Evolutionary conservation across 2,888 invertebrate species (phyloP), one percentile per base, ranked within the genome.

Genomic region (Xestobium rufovillosum): DNA sequence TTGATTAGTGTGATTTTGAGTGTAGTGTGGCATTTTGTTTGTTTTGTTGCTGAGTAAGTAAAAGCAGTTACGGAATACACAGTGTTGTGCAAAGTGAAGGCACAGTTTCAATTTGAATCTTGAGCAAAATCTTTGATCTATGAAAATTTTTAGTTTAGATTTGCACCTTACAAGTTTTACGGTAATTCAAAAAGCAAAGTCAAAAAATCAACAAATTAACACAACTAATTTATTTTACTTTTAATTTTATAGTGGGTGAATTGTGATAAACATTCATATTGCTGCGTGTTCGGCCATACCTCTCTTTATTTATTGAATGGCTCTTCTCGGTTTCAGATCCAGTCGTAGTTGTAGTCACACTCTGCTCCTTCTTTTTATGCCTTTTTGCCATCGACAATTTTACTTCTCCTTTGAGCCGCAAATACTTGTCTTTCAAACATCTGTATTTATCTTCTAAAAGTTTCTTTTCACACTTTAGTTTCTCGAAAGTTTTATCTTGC

Each of bases 241-340:
- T n/a, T n/a, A n/a, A n/a, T n/a, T n/a, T n/a, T n/a, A n/a, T n/a
- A n/a, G n/a, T n/a, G n/a, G n/a, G n/a, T n/a, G n/a, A n/a, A n/a
- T n/a, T n/a, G n/a, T n/a, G n/a, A n/a, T n/a, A n/a, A n/a, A n/a
- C n/a, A n/a, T n/a, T n/a, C n/a, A n/a, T n/a, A n/a, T n/a, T n/a
- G n/a, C n/a, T n/a, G n/a, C n/a, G n/a, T n/a, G n/a, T n/a, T n/a
- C n/a, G n/a, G n/a, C n/a, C 42, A 40, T 37, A 53, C 62, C 56
- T 57, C 40, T 63, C 63, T 51, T 60, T 65, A 38, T 76, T 80
- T 58, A 75, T 81, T 0, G 84, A 84, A 43, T 80, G 77, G 1
- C 85, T 85, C 44, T 78, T 78, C 49, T 86, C 86, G 0, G 85
- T 86, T 57, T 86, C 86, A 0, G 85, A 85, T 1, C 83, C 83